Evolutionary conservation across 2,888 invertebrate species (phyloP).

Genomic region (Phytoseiulus persimilis): DNA sequence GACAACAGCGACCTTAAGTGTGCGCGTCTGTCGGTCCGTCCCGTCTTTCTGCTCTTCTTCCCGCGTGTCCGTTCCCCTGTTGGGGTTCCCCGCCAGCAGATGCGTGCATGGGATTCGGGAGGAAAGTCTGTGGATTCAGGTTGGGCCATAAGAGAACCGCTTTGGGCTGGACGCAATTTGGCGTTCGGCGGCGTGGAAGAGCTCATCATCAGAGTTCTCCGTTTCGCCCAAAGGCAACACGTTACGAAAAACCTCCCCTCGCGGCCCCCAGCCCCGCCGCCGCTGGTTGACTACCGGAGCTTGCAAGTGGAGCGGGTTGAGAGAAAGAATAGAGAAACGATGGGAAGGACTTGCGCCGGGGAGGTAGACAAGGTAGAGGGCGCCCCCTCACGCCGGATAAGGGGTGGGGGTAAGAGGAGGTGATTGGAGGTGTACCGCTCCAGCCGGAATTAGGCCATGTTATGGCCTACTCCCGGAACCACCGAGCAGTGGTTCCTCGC

Average conservation of each 20-base stretch:
- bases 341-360: background rate
- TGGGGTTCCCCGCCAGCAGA: too few species aligned
- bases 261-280: background rate
- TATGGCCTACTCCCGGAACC: too few species aligned
- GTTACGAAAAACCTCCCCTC: background rate
- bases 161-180: slow-evolving; percentile 6
- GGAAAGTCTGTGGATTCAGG: background rate
- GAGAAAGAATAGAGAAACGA: background rate
- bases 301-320: background rate
- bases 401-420: too few species aligned
- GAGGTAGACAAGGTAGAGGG: background rate
- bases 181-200: slow-evolving; percentile 11
- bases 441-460: background rate
- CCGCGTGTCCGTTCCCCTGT: too few species aligned
- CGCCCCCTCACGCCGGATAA: too few species aligned
- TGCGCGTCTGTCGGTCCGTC: background rate
- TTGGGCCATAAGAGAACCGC: background rate
- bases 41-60: too few species aligned
- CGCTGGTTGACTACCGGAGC: background rate
- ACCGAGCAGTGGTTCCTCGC: background rate
- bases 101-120: background rate
- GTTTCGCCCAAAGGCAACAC: slow-evolving; percentile 21
- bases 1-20: background rate
- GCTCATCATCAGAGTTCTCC: slow-evolving; percentile 8
- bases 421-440: background rate